Conservation (phyloP, 2,113 vertebrate species). For the Labrus mixtus region DNA sequence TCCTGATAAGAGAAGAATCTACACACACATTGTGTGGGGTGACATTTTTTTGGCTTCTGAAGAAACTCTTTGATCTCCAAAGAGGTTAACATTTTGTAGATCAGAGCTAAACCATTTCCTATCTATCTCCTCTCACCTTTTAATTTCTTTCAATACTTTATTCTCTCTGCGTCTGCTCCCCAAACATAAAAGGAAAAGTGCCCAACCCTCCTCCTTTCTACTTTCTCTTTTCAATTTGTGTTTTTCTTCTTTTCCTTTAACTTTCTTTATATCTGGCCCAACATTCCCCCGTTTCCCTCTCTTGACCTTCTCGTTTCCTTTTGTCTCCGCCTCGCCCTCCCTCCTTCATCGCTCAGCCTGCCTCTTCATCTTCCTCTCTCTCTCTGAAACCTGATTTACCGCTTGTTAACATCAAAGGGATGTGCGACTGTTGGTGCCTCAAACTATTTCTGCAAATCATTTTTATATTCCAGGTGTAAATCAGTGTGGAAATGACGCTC, state of each 20-base stretch:
- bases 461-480: constrained; percentile 79
- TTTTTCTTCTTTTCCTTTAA: constrained; percentile 51
- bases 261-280: constrained; percentile 51
- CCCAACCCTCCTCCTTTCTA: constrained; percentile 34
- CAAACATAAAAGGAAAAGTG: constrained; percentile 66
- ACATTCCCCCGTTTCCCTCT: constrained; percentile 40
- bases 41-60: constrained; percentile 19
- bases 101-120: constrained; percentile 48
- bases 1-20: constrained; percentile 5
- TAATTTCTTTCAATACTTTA: constrained; percentile 68
- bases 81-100: constrained; percentile 60
- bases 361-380: constrained; percentile 72
- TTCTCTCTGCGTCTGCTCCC: constrained; percentile 19
- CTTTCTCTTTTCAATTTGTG: constrained; percentile 55
- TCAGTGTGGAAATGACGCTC: constrained; percentile 64
- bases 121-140: constrained; percentile 51
- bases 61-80: constrained; percentile 61
- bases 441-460: constrained; percentile 77
- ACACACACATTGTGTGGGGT: constrained; percentile 22
- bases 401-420: constrained; percentile 81
- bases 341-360: constrained; percentile 30
- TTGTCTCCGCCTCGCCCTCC: constrained; percentile 59
- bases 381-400: constrained; percentile 78
- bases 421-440: constrained; percentile 72
- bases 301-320: constrained; percentile 57